A percentile compares a stretch with the other conserved stretches of the same genome.
Evolutionary conservation across 2,113 vertebrate species (phyloP).

Genomic region (Capricornis sumatraensis): DNA sequence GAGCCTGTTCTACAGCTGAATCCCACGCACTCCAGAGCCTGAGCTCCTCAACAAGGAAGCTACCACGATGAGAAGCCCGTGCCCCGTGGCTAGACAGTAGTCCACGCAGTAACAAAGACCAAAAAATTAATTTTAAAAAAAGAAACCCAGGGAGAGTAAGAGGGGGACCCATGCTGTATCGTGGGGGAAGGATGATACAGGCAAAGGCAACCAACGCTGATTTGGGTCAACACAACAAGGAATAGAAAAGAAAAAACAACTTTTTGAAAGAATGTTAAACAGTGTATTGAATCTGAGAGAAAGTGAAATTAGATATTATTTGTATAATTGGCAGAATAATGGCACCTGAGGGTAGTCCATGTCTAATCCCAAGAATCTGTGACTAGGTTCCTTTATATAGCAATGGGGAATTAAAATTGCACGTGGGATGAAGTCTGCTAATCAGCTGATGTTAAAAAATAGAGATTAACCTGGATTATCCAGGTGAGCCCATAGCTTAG

Average conservation of each 20-base stretch:
- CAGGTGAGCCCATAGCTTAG: background rate
- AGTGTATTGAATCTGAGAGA: background rate
- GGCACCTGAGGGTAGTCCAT: accelerated
- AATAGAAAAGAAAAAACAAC: background rate
- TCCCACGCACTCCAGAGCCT: background rate
- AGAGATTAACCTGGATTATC: background rate
- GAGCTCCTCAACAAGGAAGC: background rate
- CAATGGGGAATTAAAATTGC: background rate
- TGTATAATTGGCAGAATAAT: background rate
- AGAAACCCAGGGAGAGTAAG: background rate
- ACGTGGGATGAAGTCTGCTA: background rate
- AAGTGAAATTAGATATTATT: background rate
- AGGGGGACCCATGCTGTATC: background rate
- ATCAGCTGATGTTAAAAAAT: background rate
- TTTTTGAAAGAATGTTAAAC: background rate
- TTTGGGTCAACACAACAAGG: background rate
- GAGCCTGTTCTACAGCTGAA: background rate
- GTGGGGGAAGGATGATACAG: background rate
- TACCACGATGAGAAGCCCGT: background rate
- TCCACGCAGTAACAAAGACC: accelerated
- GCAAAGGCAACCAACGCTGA: background rate
- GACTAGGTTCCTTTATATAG: background rate
- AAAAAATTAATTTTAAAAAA: background rate
- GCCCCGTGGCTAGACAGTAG: background rate
- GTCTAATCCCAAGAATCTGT: background rate